phyloP scores from a whole-genome alignment of 2,113 vertebrate genomes.

The Synodontis membranacea region DNA sequence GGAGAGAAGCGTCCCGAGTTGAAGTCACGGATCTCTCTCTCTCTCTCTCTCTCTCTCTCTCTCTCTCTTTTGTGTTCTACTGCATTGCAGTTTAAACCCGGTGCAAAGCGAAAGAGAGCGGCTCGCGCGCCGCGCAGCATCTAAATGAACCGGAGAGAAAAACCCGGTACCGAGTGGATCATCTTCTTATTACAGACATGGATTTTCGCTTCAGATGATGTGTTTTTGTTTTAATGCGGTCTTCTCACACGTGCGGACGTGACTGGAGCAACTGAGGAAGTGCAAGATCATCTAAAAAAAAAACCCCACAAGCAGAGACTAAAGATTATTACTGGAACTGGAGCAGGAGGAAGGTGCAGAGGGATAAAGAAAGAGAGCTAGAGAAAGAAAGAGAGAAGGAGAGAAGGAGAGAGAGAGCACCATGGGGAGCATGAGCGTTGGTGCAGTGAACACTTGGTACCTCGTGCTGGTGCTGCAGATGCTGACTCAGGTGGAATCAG shows the following conservation, averaged over 20 bases:
- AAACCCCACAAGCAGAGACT: neutral
- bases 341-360: conserved; percentile 56
- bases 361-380: conserved; percentile 50
- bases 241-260: conserved; percentile 42
- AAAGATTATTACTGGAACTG: conserved; percentile 21
- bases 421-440: conserved; percentile 72
- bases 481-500: conserved; percentile 88
- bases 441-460: conserved; percentile 75
- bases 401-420: conserved; percentile 50
- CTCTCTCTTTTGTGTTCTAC: conserved; percentile 63
- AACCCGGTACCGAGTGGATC: neutral
- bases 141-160: conserved; percentile 67
- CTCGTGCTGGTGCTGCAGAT: conserved; percentile 78
- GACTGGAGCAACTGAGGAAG: conserved; percentile 49
- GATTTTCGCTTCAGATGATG: neutral
- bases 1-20: conserved; percentile 51
- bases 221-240: conserved; percentile 22
- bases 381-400: conserved; percentile 48
- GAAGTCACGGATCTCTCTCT: conserved; percentile 58
- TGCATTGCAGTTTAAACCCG: conserved; percentile 78
- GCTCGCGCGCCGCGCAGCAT: conserved; percentile 60
- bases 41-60: conserved; percentile 52
- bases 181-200: neutral
- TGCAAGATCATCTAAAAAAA: conserved; percentile 10
- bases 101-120: conserved; percentile 63